phyloP scores from a whole-genome alignment of 2,113 vertebrate species.

The Octodon degus region DNA sequence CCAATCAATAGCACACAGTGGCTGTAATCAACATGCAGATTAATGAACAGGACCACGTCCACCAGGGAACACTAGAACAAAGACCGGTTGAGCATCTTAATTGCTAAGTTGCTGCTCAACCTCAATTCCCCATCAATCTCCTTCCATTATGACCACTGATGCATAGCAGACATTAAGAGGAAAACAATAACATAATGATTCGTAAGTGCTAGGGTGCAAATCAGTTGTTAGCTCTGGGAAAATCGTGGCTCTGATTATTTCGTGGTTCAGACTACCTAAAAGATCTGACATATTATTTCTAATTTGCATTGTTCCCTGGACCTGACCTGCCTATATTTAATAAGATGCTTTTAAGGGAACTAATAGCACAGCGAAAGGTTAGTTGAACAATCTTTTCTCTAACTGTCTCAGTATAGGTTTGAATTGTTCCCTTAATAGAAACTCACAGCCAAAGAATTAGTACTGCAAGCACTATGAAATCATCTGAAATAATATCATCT shows the following conservation, averaged over 20 bases:
- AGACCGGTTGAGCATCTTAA: constrained; percentile 88
- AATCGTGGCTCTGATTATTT: constrained; percentile 78
- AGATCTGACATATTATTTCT: constrained; percentile 70
- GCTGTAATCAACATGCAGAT: constrained; percentile 89
- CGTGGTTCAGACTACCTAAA: constrained; percentile 65
- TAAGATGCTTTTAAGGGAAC: constrained; percentile 75
- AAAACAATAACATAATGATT: constrained; percentile 86
- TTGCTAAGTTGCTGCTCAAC: constrained; percentile 87
- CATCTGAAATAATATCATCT: constrained; percentile 63
- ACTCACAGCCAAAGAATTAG: constrained; percentile 74
- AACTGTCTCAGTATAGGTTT: constrained; percentile 69
- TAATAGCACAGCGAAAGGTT: constrained; percentile 78
- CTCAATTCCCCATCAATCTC: constrained; percentile 86
- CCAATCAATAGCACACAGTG: constrained; percentile 85
- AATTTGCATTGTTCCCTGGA: constrained; percentile 73
- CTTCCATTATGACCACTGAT: constrained; percentile 85
- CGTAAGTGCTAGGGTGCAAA: constrained; percentile 79
- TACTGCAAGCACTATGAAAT: constrained; percentile 75
- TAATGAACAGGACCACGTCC: constrained; percentile 86
- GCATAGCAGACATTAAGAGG: constrained; percentile 83
- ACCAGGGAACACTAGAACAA: constrained; percentile 85
- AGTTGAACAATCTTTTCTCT: constrained; percentile 68
- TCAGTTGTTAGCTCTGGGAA: constrained; percentile 70
- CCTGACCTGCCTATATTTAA: constrained; percentile 71
- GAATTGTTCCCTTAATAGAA: constrained; percentile 76